Evolutionary conservation across 2,113 vertebrate species (phyloP), one percentile per base, ranked within the genome.

Genomic region (Puffinus mauretanicus): DNA sequence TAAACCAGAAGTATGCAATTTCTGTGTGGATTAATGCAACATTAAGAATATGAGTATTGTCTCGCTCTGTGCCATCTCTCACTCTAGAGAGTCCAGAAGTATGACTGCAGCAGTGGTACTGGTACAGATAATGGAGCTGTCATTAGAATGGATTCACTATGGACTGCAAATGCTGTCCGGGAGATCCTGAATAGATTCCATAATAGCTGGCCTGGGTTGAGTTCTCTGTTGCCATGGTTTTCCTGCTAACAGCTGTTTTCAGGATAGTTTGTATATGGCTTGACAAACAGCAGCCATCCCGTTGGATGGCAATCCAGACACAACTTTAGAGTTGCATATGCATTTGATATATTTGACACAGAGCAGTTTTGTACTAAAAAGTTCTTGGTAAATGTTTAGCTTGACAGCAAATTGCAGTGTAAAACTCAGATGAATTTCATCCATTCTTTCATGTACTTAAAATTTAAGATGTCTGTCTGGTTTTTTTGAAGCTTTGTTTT

Each of bases 361-460:
- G 38, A 32, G 16, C 7, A 69, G 66, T 82, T 90, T 58, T 73
- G 34, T 77, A 25, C 34, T 88, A 36, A 61, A 47, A 78, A 14
- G 16, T 70, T 89, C n/a, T 51, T 84, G 13, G 52, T 54, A 65
- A 72, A 75, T 58, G 36, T 78, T 93, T 91, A 36, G 62, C 54
- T 71, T 87, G 34, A 84, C 20, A 83, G 40, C 16, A 75, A 46
- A 62, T 75, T 79, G 16, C 24, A 22, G 18, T 87, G 26, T 82
- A 67, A 87, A 91, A 75, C 29, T 67, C 46, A 34, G 55, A 54
- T 64, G 13, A 84, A 60, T 82, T 84, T 87, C 20, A 88, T 78
- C 27, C 20, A 16, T 95, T 93, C 40, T 90, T 94, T 90, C 54
- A 54, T 70, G 38, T 54, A 75, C 44, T 82, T 77, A 64, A 19